A percentile compares a stretch with the other conserved stretches of the same genome.
These are phyloP conservation scores for rat (Rattus norvegicus) DNA, from an alignment of 2,113 vertebrate species.

Conservation along the genomic window DNA sequence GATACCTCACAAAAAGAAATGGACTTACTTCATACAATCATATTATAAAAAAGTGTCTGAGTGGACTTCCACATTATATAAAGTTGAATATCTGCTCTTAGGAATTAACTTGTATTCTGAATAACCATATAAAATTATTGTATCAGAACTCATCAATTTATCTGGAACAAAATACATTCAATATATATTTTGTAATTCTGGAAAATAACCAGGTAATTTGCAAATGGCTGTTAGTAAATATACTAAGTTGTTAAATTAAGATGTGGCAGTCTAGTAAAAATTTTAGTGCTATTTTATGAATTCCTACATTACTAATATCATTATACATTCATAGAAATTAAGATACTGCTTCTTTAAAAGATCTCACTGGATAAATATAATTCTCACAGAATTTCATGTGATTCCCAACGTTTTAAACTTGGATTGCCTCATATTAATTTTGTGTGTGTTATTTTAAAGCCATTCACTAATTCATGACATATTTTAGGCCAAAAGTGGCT, in stretches of 20 bases:
- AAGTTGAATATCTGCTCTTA: not conserved
- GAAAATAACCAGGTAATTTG: not conserved
- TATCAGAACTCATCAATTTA: not conserved
- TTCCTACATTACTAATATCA: not conserved
- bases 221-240: not conserved
- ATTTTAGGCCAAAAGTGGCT: not conserved
- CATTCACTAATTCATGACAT: not conserved
- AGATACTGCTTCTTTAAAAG: not conserved
- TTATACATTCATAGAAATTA: not conserved
- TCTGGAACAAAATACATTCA: not conserved
- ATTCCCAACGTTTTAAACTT: not conserved
- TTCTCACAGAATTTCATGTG: not conserved
- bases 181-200: not conserved
- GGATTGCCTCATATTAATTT: not conserved
- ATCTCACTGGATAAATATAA: not conserved
- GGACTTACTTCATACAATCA: not conserved
- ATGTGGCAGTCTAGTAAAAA: not conserved
- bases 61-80: not conserved
- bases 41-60: not conserved
- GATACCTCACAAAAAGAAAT: not conserved
- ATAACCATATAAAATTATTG: not conserved
- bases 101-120: not conserved
- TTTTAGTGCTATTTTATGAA: not conserved
- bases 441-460: not conserved
- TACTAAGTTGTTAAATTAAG: not conserved